Evolutionary conservation across 2,888 invertebrate species (phyloP), one percentile per base, ranked within the genome.

Genomic region (Acanthosepion esculentum): DNA sequence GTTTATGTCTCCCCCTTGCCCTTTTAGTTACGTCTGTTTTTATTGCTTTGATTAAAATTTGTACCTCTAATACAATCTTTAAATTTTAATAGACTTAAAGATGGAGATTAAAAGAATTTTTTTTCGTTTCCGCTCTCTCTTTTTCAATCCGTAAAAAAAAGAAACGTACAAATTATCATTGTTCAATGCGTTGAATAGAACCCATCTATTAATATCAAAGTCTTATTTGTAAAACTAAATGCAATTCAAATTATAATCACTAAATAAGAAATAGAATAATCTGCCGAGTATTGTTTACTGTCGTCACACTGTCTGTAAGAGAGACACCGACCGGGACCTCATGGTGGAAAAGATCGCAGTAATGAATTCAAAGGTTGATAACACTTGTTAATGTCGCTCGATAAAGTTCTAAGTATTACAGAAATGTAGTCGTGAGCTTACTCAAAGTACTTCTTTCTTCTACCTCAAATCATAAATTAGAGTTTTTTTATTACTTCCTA

Each of bases 221-320:
- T 78, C 12, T 78, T 12, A n/a, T 78, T 15, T 33, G n/a, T 15
- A n/a, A n/a, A 78, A 15, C 0, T 15, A 78, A 78, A n/a, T 5
- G 3, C 0, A 7, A 41, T 78, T 78, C 33, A 78, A 15, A n/a
- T 15, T n/a, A 78, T 78, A 78, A n/a, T 33, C 15, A 78, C 78
- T 10, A 33, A 33, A 78, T 7, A 78, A n/a, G n/a, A 78, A 78
- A 33, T 78, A n/a, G 33, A 78, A 78, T 78, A 78, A 29, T 1
- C 78, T 33, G 1, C 78, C n/a, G 4, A 10, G n/a, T 78, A 78
- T 78, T n/a, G n/a, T 78, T 78, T 12, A 78, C 78, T 78, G 78
- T 78, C 78, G 78, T 78, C 78, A n/a, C n/a, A n/a, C n/a, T 78
- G 78, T 78, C 78, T 78, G n/a, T 78, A n/a, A 78, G 15, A 78